Conservation (phyloP, 2,797 vertebrate species). For the Sebastes taczanowskii region DNA sequence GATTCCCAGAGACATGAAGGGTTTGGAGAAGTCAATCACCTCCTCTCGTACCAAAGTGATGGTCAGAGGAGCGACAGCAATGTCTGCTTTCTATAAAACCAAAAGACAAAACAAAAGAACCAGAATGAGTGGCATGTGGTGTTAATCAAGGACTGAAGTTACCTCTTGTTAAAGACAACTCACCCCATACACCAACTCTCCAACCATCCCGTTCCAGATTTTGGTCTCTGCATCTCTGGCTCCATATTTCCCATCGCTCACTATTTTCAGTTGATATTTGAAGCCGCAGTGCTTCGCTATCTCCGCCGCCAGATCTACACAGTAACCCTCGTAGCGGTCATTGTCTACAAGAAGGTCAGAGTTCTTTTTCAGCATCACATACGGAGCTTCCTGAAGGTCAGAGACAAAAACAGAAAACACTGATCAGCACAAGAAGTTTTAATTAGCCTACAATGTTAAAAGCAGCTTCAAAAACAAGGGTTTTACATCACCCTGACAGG, state of each 20-base stretch:
- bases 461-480: background rate
- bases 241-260: slow-evolving; percentile 97
- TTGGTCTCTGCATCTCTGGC: slow-evolving; percentile 98
- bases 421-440: slow-evolving; percentile 26
- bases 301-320: slow-evolving; percentile 98
- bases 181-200: slow-evolving; percentile 98
- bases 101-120: background rate
- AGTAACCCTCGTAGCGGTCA: slow-evolving; percentile 98
- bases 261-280: slow-evolving; percentile 98
- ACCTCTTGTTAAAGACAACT: slow-evolving; percentile 58
- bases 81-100: slow-evolving; percentile 93
- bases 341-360: slow-evolving; percentile 95
- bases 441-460: background rate
- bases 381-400: slow-evolving; percentile 92
- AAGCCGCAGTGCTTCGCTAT: slow-evolving; percentile 99
- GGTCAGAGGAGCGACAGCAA: slow-evolving; percentile 97
- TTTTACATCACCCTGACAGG: background rate
- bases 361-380: slow-evolving; percentile 99
- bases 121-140: background rate
- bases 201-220: slow-evolving; percentile 99
- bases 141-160: background rate
- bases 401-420: slow-evolving; percentile 20
- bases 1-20: slow-evolving; percentile 99
- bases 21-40: slow-evolving; percentile 99
- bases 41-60: slow-evolving; percentile 99